Evolutionary conservation across 2,888 invertebrate species (phyloP), one percentile per base, ranked within the genome.

Genomic region (Agrochola lota): DNA sequence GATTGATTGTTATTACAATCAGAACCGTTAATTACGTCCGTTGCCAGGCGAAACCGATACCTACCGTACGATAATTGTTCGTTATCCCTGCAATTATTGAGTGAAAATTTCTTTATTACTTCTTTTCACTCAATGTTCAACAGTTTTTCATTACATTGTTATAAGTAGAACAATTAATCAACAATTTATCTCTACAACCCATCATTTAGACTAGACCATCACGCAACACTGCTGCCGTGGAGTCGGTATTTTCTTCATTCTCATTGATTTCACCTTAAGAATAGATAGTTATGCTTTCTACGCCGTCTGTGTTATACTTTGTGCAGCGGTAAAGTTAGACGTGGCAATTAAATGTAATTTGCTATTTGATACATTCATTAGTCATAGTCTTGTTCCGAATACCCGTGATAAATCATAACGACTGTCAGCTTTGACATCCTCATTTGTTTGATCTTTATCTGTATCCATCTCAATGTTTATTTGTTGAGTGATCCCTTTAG

Each of bases 241-340:
- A 87, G 86, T 86, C 89, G 81, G 89, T 90, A 90, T 90, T 90
- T 88, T 89, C 85, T 87, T 87, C 84, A 89, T 89, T 91, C 90
- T 88, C 90, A 93, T 90, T 90, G 93, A 91, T 94, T 94, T 94
- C 94, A 92, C 94, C 91, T 91, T 88, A 91, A 90, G 89, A 90
- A 91, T 91, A 91, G 92, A 91, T 91, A 91, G 91, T 91, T 92
- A 91, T 93, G 92, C 94, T 94, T 94, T 94, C 94, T 93, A 92
- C 91, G 81, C 89, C 84, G 81, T 79, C 85, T 77, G 84, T 80
- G 83, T 83, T 88, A 88, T 86, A 87, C 85, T 82, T 85, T 81
- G 74, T 81, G 71, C 62, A 52, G 79, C 57, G 55, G 77, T 85
- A 80, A 73, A 80, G 78, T 73, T 79, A 88, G 76, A 84, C 63